Conservation (phyloP, 2,888 invertebrate species). For the Torymus auratus region DNA sequence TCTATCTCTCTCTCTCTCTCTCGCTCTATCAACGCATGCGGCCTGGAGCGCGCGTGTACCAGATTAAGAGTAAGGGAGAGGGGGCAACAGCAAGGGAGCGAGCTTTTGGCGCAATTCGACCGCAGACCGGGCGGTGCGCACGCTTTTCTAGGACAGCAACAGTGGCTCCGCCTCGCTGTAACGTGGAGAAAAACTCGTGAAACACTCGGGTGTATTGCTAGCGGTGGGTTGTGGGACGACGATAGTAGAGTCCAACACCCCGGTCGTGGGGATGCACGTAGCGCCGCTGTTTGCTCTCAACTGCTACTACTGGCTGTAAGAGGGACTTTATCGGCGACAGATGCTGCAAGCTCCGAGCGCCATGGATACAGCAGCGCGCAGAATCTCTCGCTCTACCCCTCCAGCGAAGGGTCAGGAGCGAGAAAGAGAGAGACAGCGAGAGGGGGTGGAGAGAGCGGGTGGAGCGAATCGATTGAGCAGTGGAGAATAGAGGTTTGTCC, state of each 20-base stretch:
- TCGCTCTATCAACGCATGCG: constrained; percentile 49
- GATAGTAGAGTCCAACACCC: too few species aligned
- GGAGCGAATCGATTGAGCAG: constrained; percentile 21
- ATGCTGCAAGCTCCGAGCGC: not conserved
- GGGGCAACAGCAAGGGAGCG: not conserved
- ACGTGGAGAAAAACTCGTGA: not conserved
- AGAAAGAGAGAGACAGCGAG: too few species aligned
- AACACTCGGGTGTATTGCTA: too few species aligned
- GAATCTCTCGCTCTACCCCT: constrained; percentile 52
- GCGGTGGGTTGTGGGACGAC: too few species aligned
- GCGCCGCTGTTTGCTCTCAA: constrained; percentile 50
- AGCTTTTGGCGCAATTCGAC: constrained; percentile 28
- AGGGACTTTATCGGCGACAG: constrained; percentile 22
- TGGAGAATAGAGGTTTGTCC: not conserved
- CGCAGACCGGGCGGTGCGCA: not conserved
- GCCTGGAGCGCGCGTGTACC: constrained; percentile 16
- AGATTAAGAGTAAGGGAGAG: too few species aligned
- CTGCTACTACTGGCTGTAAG: constrained; percentile 46
- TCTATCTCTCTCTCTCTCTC: constrained; percentile 15
- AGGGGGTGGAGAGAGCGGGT: not conserved
- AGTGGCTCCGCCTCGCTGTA: constrained; percentile 51
- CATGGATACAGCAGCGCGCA: constrained; percentile 45
- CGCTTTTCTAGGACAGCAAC: not conserved
- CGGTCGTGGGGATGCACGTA: constrained; percentile 7
- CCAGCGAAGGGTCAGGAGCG: constrained; percentile 13